phyloP scores from a whole-genome alignment of 92 coral and sea anemone genomes.

The Hydrozoanthus gracilis region DNA sequence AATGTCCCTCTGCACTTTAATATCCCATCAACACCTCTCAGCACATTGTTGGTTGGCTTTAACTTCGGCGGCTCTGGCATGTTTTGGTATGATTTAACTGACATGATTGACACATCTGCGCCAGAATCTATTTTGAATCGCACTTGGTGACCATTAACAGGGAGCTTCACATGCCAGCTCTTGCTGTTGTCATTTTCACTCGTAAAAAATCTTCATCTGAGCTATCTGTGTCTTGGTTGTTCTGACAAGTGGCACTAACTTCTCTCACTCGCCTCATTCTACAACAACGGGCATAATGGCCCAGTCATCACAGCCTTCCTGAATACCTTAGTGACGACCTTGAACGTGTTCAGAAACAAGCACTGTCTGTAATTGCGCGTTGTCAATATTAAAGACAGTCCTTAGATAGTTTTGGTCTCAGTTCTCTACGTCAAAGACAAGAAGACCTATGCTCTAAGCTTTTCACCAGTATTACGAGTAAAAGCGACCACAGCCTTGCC shows the following conservation, averaged over 20 bases:
- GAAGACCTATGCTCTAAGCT: neutral
- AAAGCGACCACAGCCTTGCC: constrained; percentile 1
- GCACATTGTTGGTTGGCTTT: neutral
- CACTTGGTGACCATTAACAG: no score
- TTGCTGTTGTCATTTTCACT: no score
- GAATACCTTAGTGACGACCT: no score
- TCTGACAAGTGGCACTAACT: neutral
- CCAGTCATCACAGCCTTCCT: neutral
- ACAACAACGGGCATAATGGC: constrained; percentile 38
- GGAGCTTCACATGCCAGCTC: no score
- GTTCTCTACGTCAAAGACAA: neutral
- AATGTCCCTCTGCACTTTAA: constrained; percentile 48
- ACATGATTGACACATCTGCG: no score
- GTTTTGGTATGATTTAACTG: no score
- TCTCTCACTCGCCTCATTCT: neutral
- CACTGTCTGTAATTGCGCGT: neutral
- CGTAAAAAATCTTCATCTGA: neutral
- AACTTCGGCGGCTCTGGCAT: no score
- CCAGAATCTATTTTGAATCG: no score
- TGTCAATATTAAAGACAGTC: neutral
- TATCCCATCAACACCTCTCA: neutral
- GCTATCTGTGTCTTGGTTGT: constrained; percentile 8
- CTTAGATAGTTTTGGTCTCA: neutral
- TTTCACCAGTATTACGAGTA: neutral
- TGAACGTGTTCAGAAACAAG: no score